Evolutionary conservation across 2,113 vertebrate genomes (phyloP), one percentile per base, ranked within the genome.

Genomic region (Colaptes auratus): DNA sequence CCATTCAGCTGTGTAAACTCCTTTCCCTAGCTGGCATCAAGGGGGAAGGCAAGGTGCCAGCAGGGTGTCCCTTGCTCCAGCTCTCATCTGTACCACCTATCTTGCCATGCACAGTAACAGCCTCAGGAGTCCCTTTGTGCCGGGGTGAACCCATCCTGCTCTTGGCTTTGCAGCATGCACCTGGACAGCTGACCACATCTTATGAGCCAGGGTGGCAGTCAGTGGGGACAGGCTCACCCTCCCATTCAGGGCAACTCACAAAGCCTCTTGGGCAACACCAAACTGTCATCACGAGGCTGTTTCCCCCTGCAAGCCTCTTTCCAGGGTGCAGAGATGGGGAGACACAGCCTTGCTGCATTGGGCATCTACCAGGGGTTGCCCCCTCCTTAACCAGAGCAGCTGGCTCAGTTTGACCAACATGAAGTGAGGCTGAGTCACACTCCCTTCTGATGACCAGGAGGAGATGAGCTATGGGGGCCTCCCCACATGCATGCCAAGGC

Each of bases 181-280:
- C 42, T 2, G 3, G 36, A 30, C 30, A 79, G 50, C 20, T 2
- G 2, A 36, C 31, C 0, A 3, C 23, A 39, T 50, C 2, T 4
- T 46, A 33, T 2, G 1, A 75, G 44, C 16, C 63, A 64, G n/a
- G 15, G 31, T 56, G 55, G 39, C 80, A 23, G 9, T 63, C 23
- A 70, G 44, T 1, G 1, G n/a, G 25, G n/a, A 46, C 33, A 42
- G 59, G 59, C 19, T 87, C 82, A 31, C 21, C 50, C 65, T 16
- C 7, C 20, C 18, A 3, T 46, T 48, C 58, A 30, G 50, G 58
- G 31, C 50, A 85, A 70, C 27, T 70, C 39, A 27, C 61, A 74
- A 61, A 46, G 35, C 56, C 27, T 79, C 67, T 74, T 52, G 33
- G 33, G 80, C 67, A 92, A 67, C 46, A 52, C 25, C 48, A 36